These are phyloP conservation scores for Puma concolor DNA, from an alignment of 2,113 vertebrate species.

Conservation along the genomic window DNA sequence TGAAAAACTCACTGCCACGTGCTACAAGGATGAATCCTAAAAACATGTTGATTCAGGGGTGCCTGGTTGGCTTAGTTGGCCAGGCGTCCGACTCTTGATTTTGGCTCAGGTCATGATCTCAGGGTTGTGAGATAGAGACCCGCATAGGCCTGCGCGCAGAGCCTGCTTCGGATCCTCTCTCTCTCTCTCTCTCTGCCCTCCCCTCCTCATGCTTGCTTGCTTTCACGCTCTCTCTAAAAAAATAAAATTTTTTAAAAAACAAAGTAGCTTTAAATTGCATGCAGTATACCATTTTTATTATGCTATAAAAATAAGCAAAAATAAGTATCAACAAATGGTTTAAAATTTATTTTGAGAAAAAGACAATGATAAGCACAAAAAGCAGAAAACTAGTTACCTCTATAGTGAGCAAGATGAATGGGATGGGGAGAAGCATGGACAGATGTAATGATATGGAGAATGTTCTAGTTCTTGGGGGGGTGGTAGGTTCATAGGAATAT, in stretches of 20 bases:
- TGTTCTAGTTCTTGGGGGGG: neutral
- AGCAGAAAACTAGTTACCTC: neutral
- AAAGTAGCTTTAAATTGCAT: neutral
- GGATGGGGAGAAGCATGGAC: neutral
- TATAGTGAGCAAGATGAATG: neutral
- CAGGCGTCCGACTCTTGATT: too few species aligned
- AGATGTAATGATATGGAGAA: neutral
- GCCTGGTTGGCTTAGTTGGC: too few species aligned
- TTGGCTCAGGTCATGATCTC: too few species aligned
- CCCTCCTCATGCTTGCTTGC: too few species aligned
- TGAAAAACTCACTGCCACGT: neutral
- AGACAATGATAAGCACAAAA: neutral
- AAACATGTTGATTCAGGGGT: neutral
- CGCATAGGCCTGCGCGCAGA: too few species aligned
- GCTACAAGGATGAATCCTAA: neutral
- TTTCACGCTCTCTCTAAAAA: too few species aligned
- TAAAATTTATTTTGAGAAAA: neutral
- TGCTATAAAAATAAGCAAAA: conserved; percentile 15
- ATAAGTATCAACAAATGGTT: neutral
- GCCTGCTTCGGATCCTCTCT: too few species aligned
- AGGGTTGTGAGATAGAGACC: too few species aligned
- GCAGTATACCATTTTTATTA: neutral
- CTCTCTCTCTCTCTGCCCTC: too few species aligned
- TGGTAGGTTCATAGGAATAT: neutral
- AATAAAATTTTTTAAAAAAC: neutral